Evolutionary conservation across 2,113 vertebrate species (phyloP).

Genomic region (Phasianus colchicus): DNA sequence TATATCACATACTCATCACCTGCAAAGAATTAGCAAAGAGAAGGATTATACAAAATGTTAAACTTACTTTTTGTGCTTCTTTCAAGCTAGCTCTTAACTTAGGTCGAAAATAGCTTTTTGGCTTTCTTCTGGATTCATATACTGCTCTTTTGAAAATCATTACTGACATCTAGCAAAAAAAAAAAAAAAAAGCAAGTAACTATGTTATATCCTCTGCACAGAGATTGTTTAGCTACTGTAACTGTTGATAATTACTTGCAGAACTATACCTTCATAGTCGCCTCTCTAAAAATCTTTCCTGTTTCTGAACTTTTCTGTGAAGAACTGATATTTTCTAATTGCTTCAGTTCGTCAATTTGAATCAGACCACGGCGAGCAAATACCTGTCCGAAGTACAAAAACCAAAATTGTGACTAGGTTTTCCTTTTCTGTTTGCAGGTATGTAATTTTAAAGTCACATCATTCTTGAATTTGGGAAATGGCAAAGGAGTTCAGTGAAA

Average conservation of each 20-base stretch:
- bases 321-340: conserved; percentile 79
- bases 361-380: conserved; percentile 91
- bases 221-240: not conserved
- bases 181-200: not conserved
- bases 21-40: not conserved
- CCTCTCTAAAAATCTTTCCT: conserved; percentile 84
- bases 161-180: conserved; percentile 83
- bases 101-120: conserved; percentile 69
- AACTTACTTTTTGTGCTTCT: conserved; percentile 83
- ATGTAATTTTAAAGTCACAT: not conserved
- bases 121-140: conserved; percentile 85
- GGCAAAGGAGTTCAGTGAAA: not conserved
- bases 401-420: not conserved
- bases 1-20: not conserved
- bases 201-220: not conserved
- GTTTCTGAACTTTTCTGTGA: conserved; percentile 69
- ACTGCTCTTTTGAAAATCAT: conserved; percentile 92
- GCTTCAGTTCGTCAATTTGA: conserved; percentile 88
- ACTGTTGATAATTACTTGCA: not conserved
- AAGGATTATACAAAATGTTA: not conserved
- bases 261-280: conserved; percentile 87
- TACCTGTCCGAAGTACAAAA: conserved; percentile 72
- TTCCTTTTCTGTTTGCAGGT: not conserved
- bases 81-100: conserved; percentile 79
- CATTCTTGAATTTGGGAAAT: not conserved